phyloP scores from a whole-genome alignment of 2,113 vertebrate genomes.

The Gasterosteus aculeatus region DNA sequence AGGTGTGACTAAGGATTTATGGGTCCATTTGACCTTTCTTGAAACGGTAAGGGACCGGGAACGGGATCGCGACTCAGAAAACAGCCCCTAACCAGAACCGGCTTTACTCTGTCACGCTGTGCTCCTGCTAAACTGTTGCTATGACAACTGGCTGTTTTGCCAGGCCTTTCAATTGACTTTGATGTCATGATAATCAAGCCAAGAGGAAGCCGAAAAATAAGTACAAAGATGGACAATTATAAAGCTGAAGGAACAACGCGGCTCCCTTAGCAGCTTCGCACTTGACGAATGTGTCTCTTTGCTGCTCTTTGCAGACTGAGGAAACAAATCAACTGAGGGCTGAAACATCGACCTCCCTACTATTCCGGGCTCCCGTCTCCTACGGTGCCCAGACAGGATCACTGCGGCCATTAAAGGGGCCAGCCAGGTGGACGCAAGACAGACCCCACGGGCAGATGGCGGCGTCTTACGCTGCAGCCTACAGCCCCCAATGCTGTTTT shows the following conservation, averaged over 20 bases:
- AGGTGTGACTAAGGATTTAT: background rate
- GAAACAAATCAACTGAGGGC: constrained; percentile 46
- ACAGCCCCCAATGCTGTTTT: background rate
- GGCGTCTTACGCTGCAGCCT: background rate
- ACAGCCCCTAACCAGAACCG: constrained; percentile 52
- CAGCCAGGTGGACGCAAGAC: constrained; percentile 5
- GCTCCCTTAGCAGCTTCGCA: constrained; percentile 29
- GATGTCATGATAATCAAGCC: constrained; percentile 22
- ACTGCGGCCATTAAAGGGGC: constrained; percentile 12
- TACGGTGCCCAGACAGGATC: constrained; percentile 6
- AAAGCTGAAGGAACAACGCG: constrained; percentile 8
- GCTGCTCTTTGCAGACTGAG: constrained; percentile 42
- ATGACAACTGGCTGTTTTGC: constrained; percentile 63
- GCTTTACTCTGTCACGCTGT: constrained; percentile 42
- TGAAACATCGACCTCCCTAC: constrained; percentile 41
- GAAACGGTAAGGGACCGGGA: constrained; percentile 5
- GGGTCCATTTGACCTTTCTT: constrained; percentile 19
- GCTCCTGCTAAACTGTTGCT: constrained; percentile 49
- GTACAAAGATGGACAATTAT: background rate
- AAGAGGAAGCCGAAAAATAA: constrained; percentile 24
- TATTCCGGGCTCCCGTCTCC: constrained; percentile 25
- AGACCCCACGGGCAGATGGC: background rate
- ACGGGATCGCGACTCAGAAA: constrained; percentile 40
- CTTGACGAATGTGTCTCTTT: constrained; percentile 37
- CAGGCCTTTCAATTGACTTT: constrained; percentile 48